Evolutionary conservation across 2,797 vertebrate species (phyloP).

Genomic region (Molossus alvarezi): DNA sequence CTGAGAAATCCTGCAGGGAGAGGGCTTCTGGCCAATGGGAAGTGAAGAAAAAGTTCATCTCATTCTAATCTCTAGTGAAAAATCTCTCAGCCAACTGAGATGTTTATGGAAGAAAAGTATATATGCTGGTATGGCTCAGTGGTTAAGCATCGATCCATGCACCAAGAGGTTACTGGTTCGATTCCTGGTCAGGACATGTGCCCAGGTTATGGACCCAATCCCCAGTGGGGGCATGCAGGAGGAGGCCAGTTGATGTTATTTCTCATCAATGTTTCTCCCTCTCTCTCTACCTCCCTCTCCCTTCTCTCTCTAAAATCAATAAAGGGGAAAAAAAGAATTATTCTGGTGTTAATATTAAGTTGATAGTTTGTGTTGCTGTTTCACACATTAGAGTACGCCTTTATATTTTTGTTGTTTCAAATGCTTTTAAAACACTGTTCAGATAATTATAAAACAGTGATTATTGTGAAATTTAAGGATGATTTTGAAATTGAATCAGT

Average conservation of each 20-base stretch:
- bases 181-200: too few species aligned
- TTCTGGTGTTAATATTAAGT: background rate
- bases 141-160: too few species aligned
- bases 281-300: too few species aligned
- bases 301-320: too few species aligned
- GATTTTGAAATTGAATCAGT: constrained; percentile 43
- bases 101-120: background rate
- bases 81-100: background rate
- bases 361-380: background rate
- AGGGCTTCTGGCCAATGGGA: background rate
- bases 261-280: too few species aligned
- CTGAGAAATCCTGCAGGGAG: constrained; percentile 1
- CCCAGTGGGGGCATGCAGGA: too few species aligned
- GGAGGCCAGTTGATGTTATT: too few species aligned
- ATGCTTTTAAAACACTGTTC: background rate
- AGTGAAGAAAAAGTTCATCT: background rate
- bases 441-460: background rate
- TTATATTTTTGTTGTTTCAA: constrained; percentile 30
- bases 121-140: background rate
- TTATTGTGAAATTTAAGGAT: constrained; percentile 35
- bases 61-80: background rate
- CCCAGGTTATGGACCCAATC: too few species aligned
- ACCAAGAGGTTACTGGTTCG: too few species aligned
- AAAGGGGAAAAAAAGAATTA: background rate
- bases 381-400: constrained; percentile 1